Percentiles rank a stretch among this genome's conserved stretches.
Evolutionary conservation across 2,888 invertebrate genomes (phyloP).

Genomic region (Crioceris asparagi): DNA sequence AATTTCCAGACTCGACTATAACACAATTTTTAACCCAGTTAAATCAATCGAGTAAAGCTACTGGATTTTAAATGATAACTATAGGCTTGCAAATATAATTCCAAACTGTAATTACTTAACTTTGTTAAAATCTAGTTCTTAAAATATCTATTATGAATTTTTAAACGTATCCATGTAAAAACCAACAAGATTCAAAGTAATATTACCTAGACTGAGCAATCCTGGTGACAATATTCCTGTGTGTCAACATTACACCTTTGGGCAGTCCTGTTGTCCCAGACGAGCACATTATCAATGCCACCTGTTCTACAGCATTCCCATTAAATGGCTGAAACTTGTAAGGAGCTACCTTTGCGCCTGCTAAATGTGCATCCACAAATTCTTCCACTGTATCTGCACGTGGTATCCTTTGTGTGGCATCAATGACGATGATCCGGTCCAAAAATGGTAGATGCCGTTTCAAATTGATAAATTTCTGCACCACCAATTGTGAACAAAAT

Average conservation of each 20-base stretch:
- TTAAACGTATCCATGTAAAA: too few species aligned
- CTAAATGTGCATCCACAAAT: slow-evolving; percentile 9
- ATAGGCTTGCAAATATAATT: too few species aligned
- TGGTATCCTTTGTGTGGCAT: slow-evolving; percentile 17
- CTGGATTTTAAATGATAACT: too few species aligned
- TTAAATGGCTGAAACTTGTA: slow-evolving; percentile 13
- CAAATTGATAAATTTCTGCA: slow-evolving; percentile 44
- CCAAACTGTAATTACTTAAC: background rate
- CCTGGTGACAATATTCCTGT: slow-evolving; percentile 38
- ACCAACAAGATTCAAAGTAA: too few species aligned
- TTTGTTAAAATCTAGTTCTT: background rate
- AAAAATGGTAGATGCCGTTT: slow-evolving; percentile 29
- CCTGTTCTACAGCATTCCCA: slow-evolving; percentile 17
- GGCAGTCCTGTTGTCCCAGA: slow-evolving; percentile 61
- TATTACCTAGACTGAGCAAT: slow-evolving; percentile 14
- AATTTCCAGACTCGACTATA: too few species aligned
- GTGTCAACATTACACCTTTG: slow-evolving; percentile 54
- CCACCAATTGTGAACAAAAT: slow-evolving; percentile 48
- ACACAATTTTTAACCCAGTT: too few species aligned
- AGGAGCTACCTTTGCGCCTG: slow-evolving; percentile 6
- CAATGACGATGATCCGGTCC: slow-evolving; percentile 46
- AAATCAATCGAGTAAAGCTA: too few species aligned
- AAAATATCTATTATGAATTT: background rate
- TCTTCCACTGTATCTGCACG: slow-evolving; percentile 11
- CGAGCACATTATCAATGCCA: slow-evolving; percentile 43